A percentile compares a stretch with the other conserved stretches of the same genome.
Conservation (phyloP, 2,113 vertebrate genomes). For the Thalassoma bifasciatum region DNA sequence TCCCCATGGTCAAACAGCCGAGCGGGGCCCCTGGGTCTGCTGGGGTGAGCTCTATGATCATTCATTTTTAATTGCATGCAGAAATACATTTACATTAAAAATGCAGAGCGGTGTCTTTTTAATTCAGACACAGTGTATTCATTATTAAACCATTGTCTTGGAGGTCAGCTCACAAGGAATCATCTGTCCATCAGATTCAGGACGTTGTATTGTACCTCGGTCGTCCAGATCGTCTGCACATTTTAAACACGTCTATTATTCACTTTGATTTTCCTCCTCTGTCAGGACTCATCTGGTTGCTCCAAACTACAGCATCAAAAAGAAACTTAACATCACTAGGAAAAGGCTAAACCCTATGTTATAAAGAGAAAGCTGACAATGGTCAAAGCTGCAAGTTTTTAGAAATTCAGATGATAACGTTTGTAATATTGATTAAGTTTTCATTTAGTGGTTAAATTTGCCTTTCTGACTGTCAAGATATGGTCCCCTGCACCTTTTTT, state of each 20-base stretch:
- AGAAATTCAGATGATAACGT: slow-evolving; percentile 35
- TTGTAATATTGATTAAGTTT: slow-evolving; percentile 30
- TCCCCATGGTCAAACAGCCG: slow-evolving; percentile 61
- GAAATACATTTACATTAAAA: slow-evolving; percentile 87
- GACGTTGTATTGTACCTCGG: slow-evolving; percentile 39
- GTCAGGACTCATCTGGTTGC: slow-evolving; percentile 54
- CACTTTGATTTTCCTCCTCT: slow-evolving; percentile 76
- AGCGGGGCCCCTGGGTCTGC: slow-evolving; percentile 38
- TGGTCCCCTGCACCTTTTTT: slow-evolving; percentile 4
- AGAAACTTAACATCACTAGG: slow-evolving; percentile 35
- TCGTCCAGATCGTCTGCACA: slow-evolving; percentile 46
- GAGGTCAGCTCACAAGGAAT: slow-evolving; percentile 80
- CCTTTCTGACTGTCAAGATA: background rate
- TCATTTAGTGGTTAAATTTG: slow-evolving; percentile 23
- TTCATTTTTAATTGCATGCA: slow-evolving; percentile 85
- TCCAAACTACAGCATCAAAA: slow-evolving; percentile 57
- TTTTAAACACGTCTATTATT: slow-evolving; percentile 72
- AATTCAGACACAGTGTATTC: slow-evolving; percentile 84
- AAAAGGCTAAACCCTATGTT: slow-evolving; percentile 48
- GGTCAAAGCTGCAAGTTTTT: slow-evolving; percentile 41
- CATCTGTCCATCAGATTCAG: slow-evolving; percentile 76
- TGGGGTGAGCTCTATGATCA: slow-evolving; percentile 73
- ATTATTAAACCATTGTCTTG: slow-evolving; percentile 85
- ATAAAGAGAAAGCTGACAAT: slow-evolving; percentile 40
- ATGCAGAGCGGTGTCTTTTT: slow-evolving; percentile 83